Evolutionary conservation across 2,113 vertebrate species (phyloP).

Genomic region (Phainopepla nitens): DNA sequence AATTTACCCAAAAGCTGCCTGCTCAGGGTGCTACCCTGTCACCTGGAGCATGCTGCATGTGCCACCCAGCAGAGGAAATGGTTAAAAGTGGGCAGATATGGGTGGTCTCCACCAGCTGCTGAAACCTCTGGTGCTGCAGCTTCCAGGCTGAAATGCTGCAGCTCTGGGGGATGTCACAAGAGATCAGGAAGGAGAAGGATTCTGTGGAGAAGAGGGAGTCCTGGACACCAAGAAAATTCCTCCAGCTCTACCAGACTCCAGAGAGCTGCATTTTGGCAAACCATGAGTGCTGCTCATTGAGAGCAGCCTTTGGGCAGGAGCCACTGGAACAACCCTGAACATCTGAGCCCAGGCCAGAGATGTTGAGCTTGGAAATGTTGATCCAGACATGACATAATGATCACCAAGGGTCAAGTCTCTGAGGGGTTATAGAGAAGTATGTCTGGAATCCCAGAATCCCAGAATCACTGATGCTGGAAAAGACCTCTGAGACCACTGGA

Average conservation of each 20-base stretch:
- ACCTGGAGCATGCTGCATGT: background rate
- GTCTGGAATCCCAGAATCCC: background rate
- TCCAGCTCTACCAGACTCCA: background rate
- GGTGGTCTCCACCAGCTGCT: background rate
- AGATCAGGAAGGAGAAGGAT: background rate
- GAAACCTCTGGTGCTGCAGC: background rate
- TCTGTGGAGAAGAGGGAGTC: background rate
- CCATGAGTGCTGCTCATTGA: background rate
- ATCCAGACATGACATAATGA: background rate
- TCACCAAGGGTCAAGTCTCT: background rate
- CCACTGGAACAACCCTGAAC: background rate
- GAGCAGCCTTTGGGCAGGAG: background rate
- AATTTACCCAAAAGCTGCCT: background rate
- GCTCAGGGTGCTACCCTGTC: background rate
- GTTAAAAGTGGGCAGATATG: background rate
- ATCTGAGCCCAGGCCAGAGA: background rate
- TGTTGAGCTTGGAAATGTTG: background rate
- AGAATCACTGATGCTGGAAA: background rate
- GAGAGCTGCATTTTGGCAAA: background rate
- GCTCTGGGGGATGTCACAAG: background rate
- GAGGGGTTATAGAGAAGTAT: background rate
- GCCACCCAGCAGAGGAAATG: background rate
- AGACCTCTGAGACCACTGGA: background rate
- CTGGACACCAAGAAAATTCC: background rate
- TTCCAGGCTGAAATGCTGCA: background rate